These are phyloP conservation scores for Brachyalestes nurse DNA, from an alignment of 2,797 vertebrate species.

Conservation along the genomic window DNA sequence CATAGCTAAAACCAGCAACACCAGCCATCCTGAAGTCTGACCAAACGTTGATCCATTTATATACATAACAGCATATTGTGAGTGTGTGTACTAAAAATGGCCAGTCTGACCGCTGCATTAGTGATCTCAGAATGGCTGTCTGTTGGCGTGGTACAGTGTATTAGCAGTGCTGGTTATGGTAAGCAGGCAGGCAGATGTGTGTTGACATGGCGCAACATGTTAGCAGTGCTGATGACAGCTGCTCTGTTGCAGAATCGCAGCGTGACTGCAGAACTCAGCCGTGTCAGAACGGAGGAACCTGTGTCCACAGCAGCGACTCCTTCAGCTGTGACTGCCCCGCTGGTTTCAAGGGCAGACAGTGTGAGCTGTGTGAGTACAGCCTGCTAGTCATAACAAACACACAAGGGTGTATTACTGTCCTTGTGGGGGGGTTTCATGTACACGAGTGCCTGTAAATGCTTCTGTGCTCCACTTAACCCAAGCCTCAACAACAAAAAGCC, in stretches of 20 bases:
- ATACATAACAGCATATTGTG: too few species aligned
- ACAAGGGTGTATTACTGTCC: background rate
- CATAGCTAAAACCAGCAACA: too few species aligned
- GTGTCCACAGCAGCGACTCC: constrained; percentile 69
- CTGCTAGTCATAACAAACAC: background rate
- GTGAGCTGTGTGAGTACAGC: constrained; percentile 87
- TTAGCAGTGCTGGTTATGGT: too few species aligned
- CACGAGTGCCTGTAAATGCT: background rate
- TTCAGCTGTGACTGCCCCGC: constrained; percentile 83
- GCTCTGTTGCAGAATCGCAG: constrained; percentile 75
- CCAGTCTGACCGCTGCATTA: too few species aligned
- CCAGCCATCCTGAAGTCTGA: too few species aligned
- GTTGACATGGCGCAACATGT: background rate
- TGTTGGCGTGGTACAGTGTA: too few species aligned
- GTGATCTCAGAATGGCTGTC: too few species aligned
- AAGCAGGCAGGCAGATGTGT: too few species aligned
- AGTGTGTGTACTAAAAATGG: too few species aligned
- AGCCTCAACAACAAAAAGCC: background rate
- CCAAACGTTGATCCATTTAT: too few species aligned
- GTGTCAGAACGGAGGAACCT: constrained; percentile 91
- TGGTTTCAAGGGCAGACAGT: constrained; percentile 89
- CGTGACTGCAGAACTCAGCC: constrained; percentile 81
- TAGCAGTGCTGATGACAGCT: constrained; percentile 6
- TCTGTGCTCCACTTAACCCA: background rate
- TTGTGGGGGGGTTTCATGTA: background rate